Conservation (phyloP, 1,140 invertebrate genomes). For the Campoletis sonorensis region DNA sequence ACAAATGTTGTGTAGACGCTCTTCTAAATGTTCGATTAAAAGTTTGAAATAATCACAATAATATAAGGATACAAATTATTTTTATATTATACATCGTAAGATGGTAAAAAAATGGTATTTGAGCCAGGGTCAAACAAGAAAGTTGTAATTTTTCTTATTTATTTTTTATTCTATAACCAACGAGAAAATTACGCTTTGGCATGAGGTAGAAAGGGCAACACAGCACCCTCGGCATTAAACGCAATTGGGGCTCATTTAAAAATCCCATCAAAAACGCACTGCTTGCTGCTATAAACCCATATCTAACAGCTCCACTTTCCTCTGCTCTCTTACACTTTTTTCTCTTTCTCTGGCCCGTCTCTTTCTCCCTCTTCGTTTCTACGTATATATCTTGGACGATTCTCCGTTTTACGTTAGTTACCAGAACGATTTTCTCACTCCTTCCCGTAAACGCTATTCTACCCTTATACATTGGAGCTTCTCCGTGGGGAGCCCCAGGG, state of each 20-base stretch:
- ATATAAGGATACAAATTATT: neutral
- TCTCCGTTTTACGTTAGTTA: constrained; percentile 46
- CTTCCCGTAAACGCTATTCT: constrained; percentile 38
- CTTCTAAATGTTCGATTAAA: neutral
- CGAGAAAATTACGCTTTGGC: constrained; percentile 70
- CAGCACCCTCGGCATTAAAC: constrained; percentile 67
- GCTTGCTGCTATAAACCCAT: constrained; percentile 60
- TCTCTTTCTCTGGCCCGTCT: constrained; percentile 44
- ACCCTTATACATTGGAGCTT: constrained; percentile 2
- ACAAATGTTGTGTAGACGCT: neutral
- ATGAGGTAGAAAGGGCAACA: constrained; percentile 52
- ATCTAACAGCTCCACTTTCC: constrained; percentile 51
- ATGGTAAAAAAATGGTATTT: neutral
- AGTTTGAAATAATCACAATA: neutral
- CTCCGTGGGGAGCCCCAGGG: constrained; percentile 26
- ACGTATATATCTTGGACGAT: constrained; percentile 42
- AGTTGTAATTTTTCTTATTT: constrained; percentile 60
- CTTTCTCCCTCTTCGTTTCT: constrained; percentile 24
- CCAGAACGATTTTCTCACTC: constrained; percentile 45
- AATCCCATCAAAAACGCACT: constrained; percentile 75
- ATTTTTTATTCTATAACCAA: constrained; percentile 61
- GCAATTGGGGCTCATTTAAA: constrained; percentile 75
- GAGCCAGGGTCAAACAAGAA: neutral
- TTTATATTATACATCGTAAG: neutral
- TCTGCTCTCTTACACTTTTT: constrained; percentile 47